Conservation (phyloP, 92 coral and sea anemone genomes). For the Montipora capitata region DNA sequence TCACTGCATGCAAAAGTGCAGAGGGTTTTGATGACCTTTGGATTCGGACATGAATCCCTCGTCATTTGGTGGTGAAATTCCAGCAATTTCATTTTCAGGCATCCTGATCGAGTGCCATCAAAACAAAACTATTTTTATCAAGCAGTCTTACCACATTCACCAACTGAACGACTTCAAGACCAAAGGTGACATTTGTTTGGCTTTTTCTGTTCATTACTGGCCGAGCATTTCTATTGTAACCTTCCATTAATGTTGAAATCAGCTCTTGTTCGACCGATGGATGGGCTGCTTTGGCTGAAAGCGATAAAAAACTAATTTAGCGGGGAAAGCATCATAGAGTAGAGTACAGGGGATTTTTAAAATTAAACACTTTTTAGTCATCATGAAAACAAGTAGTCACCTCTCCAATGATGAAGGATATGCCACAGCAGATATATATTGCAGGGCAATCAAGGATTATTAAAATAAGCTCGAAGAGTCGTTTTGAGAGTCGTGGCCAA, state of each 20-base stretch:
- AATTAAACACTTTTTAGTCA: too few species aligned
- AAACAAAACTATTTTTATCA: too few species aligned
- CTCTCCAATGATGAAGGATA: too few species aligned
- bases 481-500: too few species aligned
- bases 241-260: constrained; percentile 61
- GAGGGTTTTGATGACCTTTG: constrained; percentile 95
- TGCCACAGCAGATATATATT: too few species aligned
- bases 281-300: constrained; percentile 59
- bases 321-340: too few species aligned
- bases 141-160: constrained; percentile 87
- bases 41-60: constrained; percentile 93
- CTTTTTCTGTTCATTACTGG: constrained; percentile 74
- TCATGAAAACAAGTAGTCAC: too few species aligned
- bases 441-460: too few species aligned
- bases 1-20: constrained; percentile 96
- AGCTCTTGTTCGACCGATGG: constrained; percentile 82
- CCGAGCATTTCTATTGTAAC: constrained; percentile 82
- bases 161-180: constrained; percentile 94
- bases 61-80: constrained; percentile 21
- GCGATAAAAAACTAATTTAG: background rate
- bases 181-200: constrained; percentile 86
- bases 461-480: too few species aligned
- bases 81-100: too few species aligned
- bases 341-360: background rate
- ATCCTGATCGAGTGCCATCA: too few species aligned